Evolutionary conservation across 2,113 vertebrate genomes (phyloP), one percentile per base, ranked within the genome.

Genomic region (Sciurus niger): DNA sequence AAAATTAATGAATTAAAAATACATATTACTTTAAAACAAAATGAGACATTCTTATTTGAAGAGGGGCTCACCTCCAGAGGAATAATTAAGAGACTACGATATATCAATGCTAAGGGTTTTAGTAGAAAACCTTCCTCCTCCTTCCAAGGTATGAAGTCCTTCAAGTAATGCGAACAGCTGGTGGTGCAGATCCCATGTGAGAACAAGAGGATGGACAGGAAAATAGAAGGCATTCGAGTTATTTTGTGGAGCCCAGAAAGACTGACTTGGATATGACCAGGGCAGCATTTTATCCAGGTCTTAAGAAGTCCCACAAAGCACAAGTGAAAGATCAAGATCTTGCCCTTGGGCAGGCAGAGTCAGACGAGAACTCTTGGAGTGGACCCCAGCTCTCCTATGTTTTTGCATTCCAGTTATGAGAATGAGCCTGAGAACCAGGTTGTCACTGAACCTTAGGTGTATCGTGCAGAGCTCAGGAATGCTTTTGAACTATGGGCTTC

Each of bases 1-100:
- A 86, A 86, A 90, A 74, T 55, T 53, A 86, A 70, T 51, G 8
- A 28, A 78, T 86, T 96, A 86, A 87, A 95, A 93, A 32, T 90
- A n/a, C 16, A 2, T 46, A 67, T 76, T 22, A 73, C 24, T 63
- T 87, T 89, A 68, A 95, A 84, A 37, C n/a, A 87, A 94, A 95
- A 73, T 67, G 53, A 91, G 89, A 53, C 14, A 40, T 73, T 86
- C 53, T 92, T 8, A 67, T 86, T 70, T 90, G 87, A 89, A 86
- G n/a, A 67, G 40, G 92, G 18, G 24, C 30, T 92, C 11, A 60
- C 32, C 18, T 78, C 22, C 53, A 92, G 74, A 82, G 78, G 51
- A 89, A 83, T 92, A 78, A 89, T 85, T 80, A 84, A 78, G 73
- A 83, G 55, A 60, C 25, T 65, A 20, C 58, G 30, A 70, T 30